Conservation (phyloP, 1,140 invertebrate genomes). For the Vanessa atalanta region DNA sequence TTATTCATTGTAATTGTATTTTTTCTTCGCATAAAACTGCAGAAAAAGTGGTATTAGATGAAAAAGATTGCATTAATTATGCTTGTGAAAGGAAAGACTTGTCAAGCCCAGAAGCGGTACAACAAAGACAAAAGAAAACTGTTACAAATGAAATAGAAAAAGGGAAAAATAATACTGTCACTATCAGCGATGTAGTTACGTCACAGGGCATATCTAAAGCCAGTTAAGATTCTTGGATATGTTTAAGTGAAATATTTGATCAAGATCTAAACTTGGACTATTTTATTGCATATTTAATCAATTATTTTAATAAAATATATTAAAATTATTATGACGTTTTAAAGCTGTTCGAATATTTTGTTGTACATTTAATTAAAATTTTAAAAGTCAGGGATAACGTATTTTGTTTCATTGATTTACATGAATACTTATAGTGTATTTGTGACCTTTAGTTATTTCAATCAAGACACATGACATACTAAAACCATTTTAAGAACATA, state of each 20-base stretch:
- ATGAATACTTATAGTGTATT: too few relatives aligned
- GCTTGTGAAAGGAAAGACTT: constrained; percentile 30
- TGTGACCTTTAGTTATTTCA: too few relatives aligned
- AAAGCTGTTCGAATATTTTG: too few relatives aligned
- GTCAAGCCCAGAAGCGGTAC: constrained; percentile 21
- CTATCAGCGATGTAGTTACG: constrained; percentile 13
- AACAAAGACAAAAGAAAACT: constrained; percentile 26
- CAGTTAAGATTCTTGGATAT: not conserved
- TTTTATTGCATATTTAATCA: not conserved
- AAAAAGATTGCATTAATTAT: constrained; percentile 29
- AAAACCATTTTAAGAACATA: too few relatives aligned
- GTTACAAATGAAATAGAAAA: constrained; percentile 25
- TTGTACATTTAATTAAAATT: not conserved
- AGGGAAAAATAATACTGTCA: constrained; percentile 19
- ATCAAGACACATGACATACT: too few relatives aligned
- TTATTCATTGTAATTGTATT: not conserved
- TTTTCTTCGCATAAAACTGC: constrained; percentile 12
- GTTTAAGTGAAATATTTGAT: not conserved
- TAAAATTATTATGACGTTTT: too few relatives aligned
- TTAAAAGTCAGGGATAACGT: not conserved
- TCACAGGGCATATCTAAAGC: constrained; percentile 1
- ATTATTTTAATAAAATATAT: too few relatives aligned
- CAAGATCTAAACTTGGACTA: not conserved
- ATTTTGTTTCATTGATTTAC: not conserved
- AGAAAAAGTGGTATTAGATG: constrained; percentile 13